Evolutionary conservation across 2,888 invertebrate genomes (phyloP), one percentile per base, ranked within the genome.

Genomic region (Geotrupes spiniger): DNA sequence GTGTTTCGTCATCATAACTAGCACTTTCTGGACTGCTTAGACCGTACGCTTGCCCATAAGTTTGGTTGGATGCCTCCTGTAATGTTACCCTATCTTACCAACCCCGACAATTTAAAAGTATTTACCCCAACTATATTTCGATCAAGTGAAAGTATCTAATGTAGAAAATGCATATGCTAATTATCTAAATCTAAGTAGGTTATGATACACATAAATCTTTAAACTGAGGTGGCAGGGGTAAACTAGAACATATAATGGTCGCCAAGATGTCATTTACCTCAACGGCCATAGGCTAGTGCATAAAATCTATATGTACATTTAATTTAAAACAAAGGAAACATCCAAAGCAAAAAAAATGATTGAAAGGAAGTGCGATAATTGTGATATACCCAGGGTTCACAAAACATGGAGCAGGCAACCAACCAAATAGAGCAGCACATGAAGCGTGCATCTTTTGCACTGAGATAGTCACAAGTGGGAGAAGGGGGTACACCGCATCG

Each of bases 381-480:
- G 58, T 62, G 59, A 62, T 61, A 74, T 76, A 54, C 71, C 73
- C 76, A 75, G 74, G 63, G 64, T 75, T 29, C 42, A 74, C 77
- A 71, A 75, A 76, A 78, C 78, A 75, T 78, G 79, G 64, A 70
- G 67, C 70, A 80, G 74, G 74, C 75, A 71, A 73, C 73, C 75
- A 74, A 74, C 74, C 74, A 73, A 71, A 69, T 63, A 64, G 63
- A 66, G 65, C 68, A 69, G 65, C 68, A 69, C 68, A 70, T 63
- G 57, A 70, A 71, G 70, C 71, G 70, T 70, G 70, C 67, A 64
- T 61, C 63, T 57, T 21, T 51, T 61, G 63, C 58, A 59, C 62
- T 61, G 58, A 57, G 21, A 58, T 58, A 46, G 53, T 64, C 60
- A 65, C 64, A 60, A 64, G 64, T 66, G 66, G 68, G 78, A 77